Conservation (phyloP, 2,888 invertebrate species). For the Stegophylla sp. region DNA sequence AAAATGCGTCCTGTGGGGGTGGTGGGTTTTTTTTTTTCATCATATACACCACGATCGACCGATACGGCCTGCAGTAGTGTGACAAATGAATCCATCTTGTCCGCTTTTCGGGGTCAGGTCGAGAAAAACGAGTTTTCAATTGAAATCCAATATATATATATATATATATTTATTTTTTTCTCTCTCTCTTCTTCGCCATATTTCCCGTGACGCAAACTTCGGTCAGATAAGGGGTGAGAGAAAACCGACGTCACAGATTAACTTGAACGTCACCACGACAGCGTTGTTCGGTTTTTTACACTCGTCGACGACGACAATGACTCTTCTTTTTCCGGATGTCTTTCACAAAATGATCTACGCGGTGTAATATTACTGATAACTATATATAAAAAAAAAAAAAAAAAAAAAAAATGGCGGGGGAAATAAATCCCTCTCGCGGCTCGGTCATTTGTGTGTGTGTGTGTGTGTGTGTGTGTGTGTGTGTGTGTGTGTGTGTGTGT, state of each 20-base stretch:
- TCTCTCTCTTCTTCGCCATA: neutral
- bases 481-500: too few species aligned
- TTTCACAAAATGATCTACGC: slow-evolving; percentile 3
- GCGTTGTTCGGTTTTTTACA: neutral
- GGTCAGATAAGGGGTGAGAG: slow-evolving; percentile 27
- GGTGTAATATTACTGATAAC: slow-evolving; percentile 7
- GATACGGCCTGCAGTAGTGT: slow-evolving; percentile 42
- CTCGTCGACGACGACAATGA: slow-evolving; percentile 14
- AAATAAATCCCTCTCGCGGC: slow-evolving; percentile 29
- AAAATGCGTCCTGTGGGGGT: slow-evolving; percentile 51
- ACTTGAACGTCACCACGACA: neutral
- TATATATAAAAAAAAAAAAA: too few species aligned
- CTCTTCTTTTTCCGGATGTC: slow-evolving; percentile 2
- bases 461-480: too few species aligned
- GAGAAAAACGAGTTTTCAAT: slow-evolving; percentile 62
- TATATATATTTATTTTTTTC: too few species aligned
- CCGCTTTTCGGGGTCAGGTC: slow-evolving; percentile 54
- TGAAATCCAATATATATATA: slow-evolving; percentile 63
- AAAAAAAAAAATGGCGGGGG: neutral
- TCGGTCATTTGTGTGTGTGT: slow-evolving; percentile 1
- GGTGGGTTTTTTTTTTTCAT: slow-evolving; percentile 32
- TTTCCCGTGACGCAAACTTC: slow-evolving; percentile 3
- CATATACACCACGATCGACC: slow-evolving; percentile 27
- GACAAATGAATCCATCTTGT: slow-evolving; percentile 58
- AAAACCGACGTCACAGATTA: slow-evolving; percentile 35